Conservation (phyloP, 2,113 vertebrate genomes). For the Seriola dumerili region DNA sequence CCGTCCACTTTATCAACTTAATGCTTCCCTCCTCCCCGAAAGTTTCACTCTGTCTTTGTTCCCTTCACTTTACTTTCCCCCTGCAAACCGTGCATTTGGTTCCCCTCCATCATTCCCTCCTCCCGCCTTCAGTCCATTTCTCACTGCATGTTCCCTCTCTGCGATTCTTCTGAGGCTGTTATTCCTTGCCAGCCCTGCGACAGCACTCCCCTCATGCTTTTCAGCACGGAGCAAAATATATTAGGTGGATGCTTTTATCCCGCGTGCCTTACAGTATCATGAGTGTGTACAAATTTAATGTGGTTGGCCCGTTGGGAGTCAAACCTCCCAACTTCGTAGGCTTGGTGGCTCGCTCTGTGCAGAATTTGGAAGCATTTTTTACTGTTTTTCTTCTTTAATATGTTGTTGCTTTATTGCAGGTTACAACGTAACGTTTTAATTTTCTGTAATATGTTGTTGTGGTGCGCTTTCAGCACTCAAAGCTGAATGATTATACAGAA, state of each 20-base stretch:
- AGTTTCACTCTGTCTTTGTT: conserved; percentile 22
- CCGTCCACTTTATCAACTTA: conserved; percentile 37
- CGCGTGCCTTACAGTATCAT: conserved; percentile 48
- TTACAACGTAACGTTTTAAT: background rate
- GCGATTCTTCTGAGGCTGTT: background rate
- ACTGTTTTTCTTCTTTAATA: background rate
- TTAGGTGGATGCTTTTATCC: conserved; percentile 71
- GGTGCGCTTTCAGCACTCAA: background rate
- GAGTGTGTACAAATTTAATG: conserved; percentile 45
- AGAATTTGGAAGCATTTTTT: background rate
- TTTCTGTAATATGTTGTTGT: background rate
- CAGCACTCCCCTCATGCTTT: conserved; percentile 51
- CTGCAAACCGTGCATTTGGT: conserved; percentile 53
- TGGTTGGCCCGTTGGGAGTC: conserved; percentile 35
- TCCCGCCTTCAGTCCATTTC: conserved; percentile 40
- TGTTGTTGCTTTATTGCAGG: conserved; percentile 7
- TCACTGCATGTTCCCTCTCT: conserved; percentile 31
- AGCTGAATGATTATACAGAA: background rate
- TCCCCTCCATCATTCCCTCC: conserved; percentile 43
- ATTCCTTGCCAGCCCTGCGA: conserved; percentile 36
- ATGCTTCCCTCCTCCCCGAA: conserved; percentile 23
- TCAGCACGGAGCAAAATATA: conserved; percentile 45
- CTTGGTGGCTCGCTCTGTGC: conserved; percentile 13
- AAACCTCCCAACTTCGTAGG: conserved; percentile 20
- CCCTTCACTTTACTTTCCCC: conserved; percentile 27